Percentiles rank a stretch among this genome's conserved stretches.
These are phyloP conservation scores for Tamias sibiricus DNA, from an alignment of 2,113 vertebrate genomes.

Conservation along the genomic window DNA sequence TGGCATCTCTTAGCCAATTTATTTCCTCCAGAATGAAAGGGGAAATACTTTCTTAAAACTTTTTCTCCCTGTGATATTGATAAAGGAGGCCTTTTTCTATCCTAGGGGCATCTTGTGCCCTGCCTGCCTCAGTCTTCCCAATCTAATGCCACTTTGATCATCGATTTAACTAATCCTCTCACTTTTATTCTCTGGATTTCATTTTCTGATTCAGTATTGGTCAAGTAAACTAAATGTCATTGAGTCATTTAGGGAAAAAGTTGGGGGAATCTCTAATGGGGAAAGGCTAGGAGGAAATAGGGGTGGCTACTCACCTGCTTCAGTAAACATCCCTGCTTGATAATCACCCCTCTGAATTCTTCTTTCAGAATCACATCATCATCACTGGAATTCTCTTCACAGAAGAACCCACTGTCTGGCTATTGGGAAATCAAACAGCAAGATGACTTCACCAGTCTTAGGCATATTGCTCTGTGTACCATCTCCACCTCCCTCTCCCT, in stretches of 20 bases:
- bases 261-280: neutral
- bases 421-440: constrained; percentile 73
- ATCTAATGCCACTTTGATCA: neutral
- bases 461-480: neutral
- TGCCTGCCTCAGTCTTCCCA: neutral
- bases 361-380: constrained; percentile 95
- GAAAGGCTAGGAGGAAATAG: neutral
- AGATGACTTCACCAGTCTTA: constrained; percentile 24
- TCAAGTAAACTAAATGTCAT: neutral
- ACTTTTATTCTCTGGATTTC: neutral
- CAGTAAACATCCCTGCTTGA: constrained; percentile 97
- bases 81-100: neutral
- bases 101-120: neutral
- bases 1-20: neutral
- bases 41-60: constrained; percentile 29
- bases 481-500: neutral
- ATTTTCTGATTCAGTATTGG: neutral
- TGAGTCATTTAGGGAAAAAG: neutral
- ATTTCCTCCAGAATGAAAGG: neutral
- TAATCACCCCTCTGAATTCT: constrained; percentile 96
- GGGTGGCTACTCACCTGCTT: constrained; percentile 93
- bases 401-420: constrained; percentile 96
- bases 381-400: constrained; percentile 97
- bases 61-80: neutral
- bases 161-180: neutral